Evolutionary conservation across 92 coral and sea anemone species (phyloP).

Genomic region (Anthopleura xanthogrammica): DNA sequence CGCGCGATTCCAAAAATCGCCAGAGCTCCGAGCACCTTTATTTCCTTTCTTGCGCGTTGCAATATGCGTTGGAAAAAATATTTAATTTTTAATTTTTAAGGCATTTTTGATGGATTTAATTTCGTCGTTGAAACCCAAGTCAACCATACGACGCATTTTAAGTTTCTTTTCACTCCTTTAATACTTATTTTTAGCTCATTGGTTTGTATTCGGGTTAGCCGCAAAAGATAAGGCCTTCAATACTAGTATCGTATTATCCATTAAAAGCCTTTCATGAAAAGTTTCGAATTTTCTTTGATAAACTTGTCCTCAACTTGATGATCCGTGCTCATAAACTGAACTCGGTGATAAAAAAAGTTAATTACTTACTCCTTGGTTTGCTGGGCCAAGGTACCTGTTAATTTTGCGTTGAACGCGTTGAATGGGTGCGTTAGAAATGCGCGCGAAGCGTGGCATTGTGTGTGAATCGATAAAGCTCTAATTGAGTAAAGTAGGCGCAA

Average conservation of each 20-base stretch:
- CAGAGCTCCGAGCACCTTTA: neutral
- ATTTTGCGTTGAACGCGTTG: neutral
- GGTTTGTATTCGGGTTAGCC: constrained; percentile 22
- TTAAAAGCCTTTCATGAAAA: constrained; percentile 1
- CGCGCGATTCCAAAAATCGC: neutral
- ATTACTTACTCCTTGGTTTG: neutral
- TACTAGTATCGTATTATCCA: constrained; percentile 1
- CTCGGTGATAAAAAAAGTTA: neutral
- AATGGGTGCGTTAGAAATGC: neutral
- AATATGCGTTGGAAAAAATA: neutral
- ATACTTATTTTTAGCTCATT: constrained; percentile 27
- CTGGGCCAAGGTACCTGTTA: neutral
- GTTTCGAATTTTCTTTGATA: constrained; percentile 19
- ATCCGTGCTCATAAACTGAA: neutral
- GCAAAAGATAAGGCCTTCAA: constrained; percentile 7
- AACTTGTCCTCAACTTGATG: constrained; percentile 1
- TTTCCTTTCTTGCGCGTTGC: neutral
- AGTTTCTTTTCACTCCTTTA: constrained; percentile 2
- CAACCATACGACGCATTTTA: neutral
- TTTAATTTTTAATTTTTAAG: neutral
- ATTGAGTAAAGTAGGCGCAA: neutral
- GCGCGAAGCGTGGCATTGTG: constrained; percentile 16
- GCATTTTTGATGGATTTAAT: neutral
- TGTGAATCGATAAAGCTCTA: neutral
- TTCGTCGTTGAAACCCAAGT: neutral